Conservation (phyloP, 2,797 vertebrate species). For the Lutjanus argentimaculatus region DNA sequence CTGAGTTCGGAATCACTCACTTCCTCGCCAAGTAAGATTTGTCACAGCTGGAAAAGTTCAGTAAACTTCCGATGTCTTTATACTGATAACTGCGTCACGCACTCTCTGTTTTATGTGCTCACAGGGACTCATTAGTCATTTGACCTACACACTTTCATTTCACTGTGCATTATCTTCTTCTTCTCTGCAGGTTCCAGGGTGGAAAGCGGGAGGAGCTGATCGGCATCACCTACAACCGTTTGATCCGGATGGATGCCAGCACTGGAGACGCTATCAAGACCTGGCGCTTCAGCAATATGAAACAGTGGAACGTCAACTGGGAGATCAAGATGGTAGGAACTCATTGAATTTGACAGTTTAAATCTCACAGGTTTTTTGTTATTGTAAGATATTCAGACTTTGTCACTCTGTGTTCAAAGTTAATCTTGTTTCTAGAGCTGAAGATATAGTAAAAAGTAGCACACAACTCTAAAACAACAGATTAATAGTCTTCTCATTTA, state of each 20-base stretch:
- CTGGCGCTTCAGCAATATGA: slow-evolving; percentile 99
- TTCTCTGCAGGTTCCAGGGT: slow-evolving; percentile 91
- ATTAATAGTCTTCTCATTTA: too few relatives aligned
- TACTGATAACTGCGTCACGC: not conserved
- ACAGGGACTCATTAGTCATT: slow-evolving; percentile 8
- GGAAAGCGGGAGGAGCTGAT: slow-evolving; percentile 97
- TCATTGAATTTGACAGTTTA: not conserved
- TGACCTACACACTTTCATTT: not conserved
- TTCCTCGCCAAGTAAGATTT: slow-evolving; percentile 95
- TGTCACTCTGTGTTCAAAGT: not conserved
- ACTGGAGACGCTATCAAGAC: slow-evolving; percentile 98
- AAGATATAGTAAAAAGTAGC: too few relatives aligned
- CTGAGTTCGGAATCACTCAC: slow-evolving; percentile 98
- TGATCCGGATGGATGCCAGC: slow-evolving; percentile 96
- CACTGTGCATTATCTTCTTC: not conserved
- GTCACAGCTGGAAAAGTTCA: slow-evolving; percentile 5
- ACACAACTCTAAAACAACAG: too few relatives aligned
- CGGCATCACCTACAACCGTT: slow-evolving; percentile 96
- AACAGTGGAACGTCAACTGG: slow-evolving; percentile 99
- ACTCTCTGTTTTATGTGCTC: not conserved
- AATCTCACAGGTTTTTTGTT: too few relatives aligned
- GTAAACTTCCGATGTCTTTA: not conserved
- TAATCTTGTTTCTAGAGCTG: too few relatives aligned
- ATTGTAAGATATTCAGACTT: too few relatives aligned
- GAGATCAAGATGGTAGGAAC: slow-evolving; percentile 96